Evolutionary conservation across 1,140 invertebrate species (phyloP).

Genomic region (Pogonus chalceus): DNA sequence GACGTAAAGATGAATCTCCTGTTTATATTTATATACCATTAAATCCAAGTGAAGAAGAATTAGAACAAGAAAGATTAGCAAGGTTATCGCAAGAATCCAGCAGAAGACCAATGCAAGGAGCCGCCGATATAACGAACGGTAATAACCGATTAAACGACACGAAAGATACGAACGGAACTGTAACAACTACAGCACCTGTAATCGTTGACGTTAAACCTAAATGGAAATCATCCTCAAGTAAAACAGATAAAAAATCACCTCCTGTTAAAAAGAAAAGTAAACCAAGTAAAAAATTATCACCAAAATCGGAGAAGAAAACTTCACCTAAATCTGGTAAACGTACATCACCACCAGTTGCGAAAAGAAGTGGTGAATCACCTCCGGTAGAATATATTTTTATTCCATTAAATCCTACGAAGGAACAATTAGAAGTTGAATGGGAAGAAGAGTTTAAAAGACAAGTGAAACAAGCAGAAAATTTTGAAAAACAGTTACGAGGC

Average conservation of each 20-base stretch:
- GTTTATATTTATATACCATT: conserved; percentile 33
- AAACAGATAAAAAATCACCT: not conserved
- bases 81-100: not conserved
- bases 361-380: not conserved
- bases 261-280: not conserved
- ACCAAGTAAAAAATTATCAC: not conserved
- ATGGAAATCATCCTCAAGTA: not conserved
- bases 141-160: not conserved
- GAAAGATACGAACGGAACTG: conserved; percentile 35
- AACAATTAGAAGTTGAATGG: not conserved
- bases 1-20: conserved; percentile 18
- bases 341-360: too few species aligned
- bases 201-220: not conserved
- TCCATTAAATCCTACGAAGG: not conserved
- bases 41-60: conserved; percentile 28
- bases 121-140: not conserved
- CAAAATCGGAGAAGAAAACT: not conserved
- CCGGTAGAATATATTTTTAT: not conserved
- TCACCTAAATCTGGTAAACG: too few species aligned
- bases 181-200: conserved; percentile 33
- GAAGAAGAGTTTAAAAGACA: too few species aligned
- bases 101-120: not conserved
- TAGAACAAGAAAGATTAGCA: conserved; percentile 16
- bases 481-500: too few species aligned
- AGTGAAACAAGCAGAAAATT: too few species aligned